These are phyloP conservation scores for Halictus quadricinctus DNA, from an alignment of 2,888 invertebrate genomes.

Conservation along the genomic window DNA sequence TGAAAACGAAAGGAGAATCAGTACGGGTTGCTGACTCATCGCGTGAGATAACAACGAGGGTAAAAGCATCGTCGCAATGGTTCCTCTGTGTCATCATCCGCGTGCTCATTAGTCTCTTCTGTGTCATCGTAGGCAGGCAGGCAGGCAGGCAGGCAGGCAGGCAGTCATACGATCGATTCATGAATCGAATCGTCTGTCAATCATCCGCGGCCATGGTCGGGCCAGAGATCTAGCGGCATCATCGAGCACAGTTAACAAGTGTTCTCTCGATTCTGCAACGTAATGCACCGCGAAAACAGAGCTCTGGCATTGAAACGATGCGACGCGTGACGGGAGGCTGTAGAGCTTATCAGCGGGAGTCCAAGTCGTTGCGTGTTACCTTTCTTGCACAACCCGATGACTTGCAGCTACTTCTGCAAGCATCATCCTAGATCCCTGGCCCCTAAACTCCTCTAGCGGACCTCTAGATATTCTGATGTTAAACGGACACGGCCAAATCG, in stretches of 20 bases:
- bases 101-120: slow-evolving; percentile 19
- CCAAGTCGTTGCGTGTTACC: slow-evolving; percentile 7
- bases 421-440: not conserved
- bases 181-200: slow-evolving; percentile 47
- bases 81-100: slow-evolving; percentile 9
- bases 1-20: not conserved
- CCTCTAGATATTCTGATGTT: not conserved
- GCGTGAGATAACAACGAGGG: not conserved
- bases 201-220: slow-evolving; percentile 31
- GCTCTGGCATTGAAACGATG: slow-evolving; percentile 60
- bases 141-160: too few relatives aligned
- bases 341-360: slow-evolving; percentile 34
- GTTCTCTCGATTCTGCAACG: slow-evolving; percentile 58
- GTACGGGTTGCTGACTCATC: not conserved
- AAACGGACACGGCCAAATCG: not conserved
- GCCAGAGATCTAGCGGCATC: slow-evolving; percentile 49
- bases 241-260: slow-evolving; percentile 56
- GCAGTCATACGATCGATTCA: slow-evolving; percentile 35
- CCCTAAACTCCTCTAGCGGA: not conserved
- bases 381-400: not conserved
- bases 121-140: slow-evolving; percentile 19
- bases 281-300: slow-evolving; percentile 64
- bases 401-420: not conserved
- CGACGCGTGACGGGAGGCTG: not conserved
- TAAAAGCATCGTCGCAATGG: not conserved